These are phyloP conservation scores for Gallinago paraguaiae DNA, from an alignment of 2,113 vertebrate genomes.

Conservation along the genomic window DNA sequence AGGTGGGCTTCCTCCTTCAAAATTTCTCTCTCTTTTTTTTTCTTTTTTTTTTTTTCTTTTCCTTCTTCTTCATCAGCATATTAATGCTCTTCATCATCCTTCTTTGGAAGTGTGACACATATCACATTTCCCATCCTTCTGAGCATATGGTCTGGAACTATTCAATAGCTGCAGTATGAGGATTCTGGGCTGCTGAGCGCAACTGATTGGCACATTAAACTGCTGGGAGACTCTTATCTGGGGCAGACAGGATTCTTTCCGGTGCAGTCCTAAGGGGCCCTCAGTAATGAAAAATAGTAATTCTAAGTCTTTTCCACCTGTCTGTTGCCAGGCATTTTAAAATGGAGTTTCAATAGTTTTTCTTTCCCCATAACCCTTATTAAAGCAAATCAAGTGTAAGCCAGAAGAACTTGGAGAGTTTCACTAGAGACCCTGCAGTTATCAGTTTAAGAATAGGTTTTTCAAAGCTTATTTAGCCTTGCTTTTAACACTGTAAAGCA, in stretches of 20 bases:
- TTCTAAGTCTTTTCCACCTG: conserved; percentile 63
- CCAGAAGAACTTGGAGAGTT: conserved; percentile 52
- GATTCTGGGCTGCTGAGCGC: conserved; percentile 66
- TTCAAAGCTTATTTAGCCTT: conserved; percentile 36
- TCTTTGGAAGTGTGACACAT: conserved; percentile 47
- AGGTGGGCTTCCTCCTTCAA: neutral
- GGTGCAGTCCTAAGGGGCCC: conserved; percentile 55
- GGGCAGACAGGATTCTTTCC: conserved; percentile 64
- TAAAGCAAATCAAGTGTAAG: conserved; percentile 72
- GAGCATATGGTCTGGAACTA: conserved; percentile 68
- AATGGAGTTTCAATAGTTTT: conserved; percentile 55
- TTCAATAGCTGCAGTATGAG: conserved; percentile 63
- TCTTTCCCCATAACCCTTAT: conserved; percentile 55
- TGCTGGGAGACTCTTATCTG: conserved; percentile 70
- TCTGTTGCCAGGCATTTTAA: conserved; percentile 63
- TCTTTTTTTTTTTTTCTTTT: neutral
- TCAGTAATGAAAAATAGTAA: conserved; percentile 70
- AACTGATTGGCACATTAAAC: conserved; percentile 75
- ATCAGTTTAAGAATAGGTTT: conserved; percentile 45
- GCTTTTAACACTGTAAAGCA: neutral
- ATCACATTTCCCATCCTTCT: conserved; percentile 54
- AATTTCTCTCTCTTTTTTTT: neutral
- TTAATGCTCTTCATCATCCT: conserved; percentile 58
- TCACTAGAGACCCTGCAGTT: conserved; percentile 37
- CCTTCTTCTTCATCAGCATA: conserved; percentile 46